phyloP scores from a whole-genome alignment of 2,113 vertebrate genomes.

The Sclerurus mexicanus region DNA sequence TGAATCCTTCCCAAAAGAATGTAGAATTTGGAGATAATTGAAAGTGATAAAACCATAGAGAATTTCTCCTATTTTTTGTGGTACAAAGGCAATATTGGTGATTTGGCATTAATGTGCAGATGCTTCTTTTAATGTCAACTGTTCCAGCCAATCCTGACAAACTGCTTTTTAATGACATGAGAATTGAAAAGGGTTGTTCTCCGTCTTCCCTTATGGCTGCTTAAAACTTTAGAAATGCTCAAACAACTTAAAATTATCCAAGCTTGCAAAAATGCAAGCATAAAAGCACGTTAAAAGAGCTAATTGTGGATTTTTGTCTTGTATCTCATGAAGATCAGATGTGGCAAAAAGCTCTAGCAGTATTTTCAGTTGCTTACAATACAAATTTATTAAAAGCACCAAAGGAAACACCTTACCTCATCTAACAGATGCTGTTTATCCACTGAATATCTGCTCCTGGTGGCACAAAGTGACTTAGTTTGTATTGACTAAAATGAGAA shows the following conservation, averaged over 20 bases:
- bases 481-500: neutral
- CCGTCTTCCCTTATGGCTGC: neutral
- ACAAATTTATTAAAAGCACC: neutral
- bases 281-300: neutral
- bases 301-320: neutral
- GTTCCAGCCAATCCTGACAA: neutral
- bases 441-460: neutral
- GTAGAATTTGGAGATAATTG: neutral
- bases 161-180: neutral
- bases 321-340: neutral
- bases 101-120: neutral
- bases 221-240: neutral
- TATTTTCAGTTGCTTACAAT: neutral
- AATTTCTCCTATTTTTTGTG: neutral
- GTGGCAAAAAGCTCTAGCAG: neutral
- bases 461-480: neutral
- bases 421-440: neutral
- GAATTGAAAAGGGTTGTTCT: neutral
- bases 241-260: neutral
- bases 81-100: neutral
- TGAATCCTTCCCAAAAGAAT: neutral
- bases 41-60: neutral
- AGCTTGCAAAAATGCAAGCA: conserved; percentile 9
- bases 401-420: neutral
- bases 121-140: neutral